Evolutionary conservation across 23 tunicate genomes (phyloP), one percentile per base, ranked within the genome.

Genomic region (Aplidium turbinatum): DNA sequence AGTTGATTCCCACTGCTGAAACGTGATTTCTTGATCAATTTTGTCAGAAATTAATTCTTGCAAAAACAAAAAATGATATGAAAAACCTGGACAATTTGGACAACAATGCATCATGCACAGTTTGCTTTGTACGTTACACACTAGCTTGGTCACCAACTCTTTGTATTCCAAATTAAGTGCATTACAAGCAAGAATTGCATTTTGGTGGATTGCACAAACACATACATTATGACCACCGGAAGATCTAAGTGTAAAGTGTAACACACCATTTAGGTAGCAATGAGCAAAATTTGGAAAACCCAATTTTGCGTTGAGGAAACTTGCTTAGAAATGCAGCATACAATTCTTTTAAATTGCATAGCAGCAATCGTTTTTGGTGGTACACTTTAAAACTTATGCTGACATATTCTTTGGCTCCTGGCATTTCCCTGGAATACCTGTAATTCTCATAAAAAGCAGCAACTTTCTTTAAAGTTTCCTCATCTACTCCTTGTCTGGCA

Each of bases 351-450:
- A 42, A 42, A 42, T 42, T 42, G 50, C 50, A 42, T 42, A 16
- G 50, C 50, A 42, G 50, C 50, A 42, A 42, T 42, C 50, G 16
- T 42, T 42, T 42, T 42, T 42, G 50, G 16, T 42, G 50, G 16
- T 42, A 16, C 16, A 9, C 16, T 16, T 42, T 42, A 16, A 9
- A 42, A 9, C 16, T 16, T 9, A 42, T 42, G 16, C 50, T 42
- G 16, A 42, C 16, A 16, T 42, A 42, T 9, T 42, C 50, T 42
- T 42, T 42, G 16, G 50, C 50, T 9, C 50, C 50, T 42, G 50
- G 50, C 50, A 42, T 42, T 42, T 42, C 50, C 50, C 50, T 9
- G 50, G 50, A 42, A 42, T 42, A 42, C 16, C 16, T 42, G 50
- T 42, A 9, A 16, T 42, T 42, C 16, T 42, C 16, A 16, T 42